These are phyloP conservation scores for Lasioglossum pauxillum DNA, from an alignment of 2,888 invertebrate genomes.

Conservation along the genomic window DNA sequence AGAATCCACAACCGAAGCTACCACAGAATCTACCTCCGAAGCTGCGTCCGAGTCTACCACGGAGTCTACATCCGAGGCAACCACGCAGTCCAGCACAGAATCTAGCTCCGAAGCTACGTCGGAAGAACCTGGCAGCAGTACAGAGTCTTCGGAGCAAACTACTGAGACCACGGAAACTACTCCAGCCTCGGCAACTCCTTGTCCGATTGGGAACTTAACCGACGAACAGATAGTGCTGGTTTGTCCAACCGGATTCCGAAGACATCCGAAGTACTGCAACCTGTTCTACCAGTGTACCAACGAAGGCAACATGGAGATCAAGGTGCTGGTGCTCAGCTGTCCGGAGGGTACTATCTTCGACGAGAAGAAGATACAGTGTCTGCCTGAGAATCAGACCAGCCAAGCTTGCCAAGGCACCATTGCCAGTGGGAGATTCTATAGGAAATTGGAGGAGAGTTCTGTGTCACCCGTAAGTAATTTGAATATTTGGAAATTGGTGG, in stretches of 20 bases:
- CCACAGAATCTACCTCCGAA: slow-evolving; percentile 23
- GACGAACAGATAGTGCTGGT: slow-evolving; percentile 90
- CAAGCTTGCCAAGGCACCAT: slow-evolving; percentile 87
- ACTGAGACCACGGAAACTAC: not conserved
- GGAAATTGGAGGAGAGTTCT: slow-evolving; percentile 85
- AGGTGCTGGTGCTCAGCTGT: slow-evolving; percentile 90
- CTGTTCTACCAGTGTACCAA: slow-evolving; percentile 93
- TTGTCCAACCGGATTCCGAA: slow-evolving; percentile 93
- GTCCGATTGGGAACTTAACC: slow-evolving; percentile 85
- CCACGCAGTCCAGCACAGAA: not conserved
- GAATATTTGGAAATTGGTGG: too few species aligned
- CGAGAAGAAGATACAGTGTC: slow-evolving; percentile 90
- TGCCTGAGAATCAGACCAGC: slow-evolving; percentile 87
- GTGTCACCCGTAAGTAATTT: slow-evolving; percentile 87
- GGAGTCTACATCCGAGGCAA: slow-evolving; percentile 12
- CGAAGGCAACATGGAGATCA: slow-evolving; percentile 89
- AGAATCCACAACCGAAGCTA: slow-evolving; percentile 31
- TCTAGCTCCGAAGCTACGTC: not conserved
- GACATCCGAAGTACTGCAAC: slow-evolving; percentile 93
- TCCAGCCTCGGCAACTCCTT: slow-evolving; percentile 67
- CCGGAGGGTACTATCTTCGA: slow-evolving; percentile 92
- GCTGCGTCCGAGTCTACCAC: slow-evolving; percentile 43
- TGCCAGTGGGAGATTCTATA: slow-evolving; percentile 86
- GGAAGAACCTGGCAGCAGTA: not conserved
- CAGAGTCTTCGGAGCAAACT: not conserved